Evolutionary conservation across 2,888 invertebrate genomes (phyloP).

Genomic region (Spodoptera littoralis): DNA sequence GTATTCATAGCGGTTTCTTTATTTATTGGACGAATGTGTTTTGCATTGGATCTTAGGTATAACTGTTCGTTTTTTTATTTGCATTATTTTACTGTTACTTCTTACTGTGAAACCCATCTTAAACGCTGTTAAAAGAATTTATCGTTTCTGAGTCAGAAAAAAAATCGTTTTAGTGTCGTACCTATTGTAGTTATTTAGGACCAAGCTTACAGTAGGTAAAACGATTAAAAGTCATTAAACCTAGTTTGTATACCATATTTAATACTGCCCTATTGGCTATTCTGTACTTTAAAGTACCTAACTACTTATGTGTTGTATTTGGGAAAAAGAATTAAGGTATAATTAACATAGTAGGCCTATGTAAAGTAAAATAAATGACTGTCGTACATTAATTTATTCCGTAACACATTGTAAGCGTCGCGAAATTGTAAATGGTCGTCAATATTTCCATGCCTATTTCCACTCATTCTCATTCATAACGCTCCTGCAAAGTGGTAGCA

Average conservation of each 20-base stretch:
- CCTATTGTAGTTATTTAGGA: no score
- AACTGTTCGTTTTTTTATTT: conserved; percentile 26
- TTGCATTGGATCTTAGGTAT: conserved; percentile 13
- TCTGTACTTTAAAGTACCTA: no score
- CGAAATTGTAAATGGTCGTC: conserved; percentile 2
- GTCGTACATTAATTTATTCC: conserved; percentile 1
- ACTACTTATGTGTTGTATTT: no score
- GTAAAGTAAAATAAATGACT: neutral
- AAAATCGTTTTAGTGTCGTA: no score
- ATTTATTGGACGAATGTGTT: conserved; percentile 30
- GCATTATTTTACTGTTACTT: neutral
- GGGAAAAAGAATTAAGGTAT: no score
- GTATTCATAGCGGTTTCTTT: conserved; percentile 30
- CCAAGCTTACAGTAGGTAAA: no score
- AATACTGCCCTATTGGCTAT: no score
- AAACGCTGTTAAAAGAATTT: neutral
- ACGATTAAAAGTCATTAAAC: no score
- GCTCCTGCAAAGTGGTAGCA: conserved; percentile 10
- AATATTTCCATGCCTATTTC: conserved; percentile 13
- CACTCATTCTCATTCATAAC: conserved; percentile 20
- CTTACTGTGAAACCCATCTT: neutral
- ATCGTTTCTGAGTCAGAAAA: no score
- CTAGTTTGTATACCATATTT: no score
- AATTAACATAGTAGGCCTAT: no score
- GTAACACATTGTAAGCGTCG: neutral